Percentiles rank a stretch among this genome's conserved stretches.
phyloP scores from a whole-genome alignment of 2,113 vertebrate species.

The Erpornis zantholeuca region DNA sequence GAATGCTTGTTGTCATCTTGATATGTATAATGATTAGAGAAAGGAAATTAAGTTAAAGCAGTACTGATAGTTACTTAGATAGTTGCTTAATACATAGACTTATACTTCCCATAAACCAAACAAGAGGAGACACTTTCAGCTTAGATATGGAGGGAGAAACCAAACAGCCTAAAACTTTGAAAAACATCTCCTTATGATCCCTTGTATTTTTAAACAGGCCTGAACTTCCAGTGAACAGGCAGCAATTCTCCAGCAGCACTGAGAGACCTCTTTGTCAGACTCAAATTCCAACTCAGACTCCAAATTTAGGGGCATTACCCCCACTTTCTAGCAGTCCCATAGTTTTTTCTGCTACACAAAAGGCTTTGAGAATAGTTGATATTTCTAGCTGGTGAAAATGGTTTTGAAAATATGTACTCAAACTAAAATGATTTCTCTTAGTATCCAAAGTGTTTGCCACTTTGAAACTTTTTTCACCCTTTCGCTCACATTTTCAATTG shows the following conservation, averaged over 20 bases:
- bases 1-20: not conserved
- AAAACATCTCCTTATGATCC: not conserved
- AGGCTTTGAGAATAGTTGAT: not conserved
- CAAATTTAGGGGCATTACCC: not conserved
- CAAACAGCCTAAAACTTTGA: not conserved
- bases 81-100: not conserved
- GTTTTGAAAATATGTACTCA: not conserved
- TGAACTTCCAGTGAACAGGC: not conserved
- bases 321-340: not conserved
- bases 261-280: not conserved
- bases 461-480: not conserved
- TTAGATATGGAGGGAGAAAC: not conserved
- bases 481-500: not conserved
- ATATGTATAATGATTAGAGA: not conserved
- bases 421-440: not conserved
- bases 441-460: not conserved
- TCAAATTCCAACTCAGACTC: not conserved
- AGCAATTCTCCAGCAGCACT: not conserved
- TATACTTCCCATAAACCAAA: constrained; percentile 22
- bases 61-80: not conserved
- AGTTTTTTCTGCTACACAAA: not conserved
- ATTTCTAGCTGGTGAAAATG: not conserved
- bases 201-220: not conserved
- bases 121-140: constrained; percentile 18
- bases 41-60: not conserved